Evolutionary conservation across 2,113 vertebrate species (phyloP).

Genomic region (Dasyprocta punctata): DNA sequence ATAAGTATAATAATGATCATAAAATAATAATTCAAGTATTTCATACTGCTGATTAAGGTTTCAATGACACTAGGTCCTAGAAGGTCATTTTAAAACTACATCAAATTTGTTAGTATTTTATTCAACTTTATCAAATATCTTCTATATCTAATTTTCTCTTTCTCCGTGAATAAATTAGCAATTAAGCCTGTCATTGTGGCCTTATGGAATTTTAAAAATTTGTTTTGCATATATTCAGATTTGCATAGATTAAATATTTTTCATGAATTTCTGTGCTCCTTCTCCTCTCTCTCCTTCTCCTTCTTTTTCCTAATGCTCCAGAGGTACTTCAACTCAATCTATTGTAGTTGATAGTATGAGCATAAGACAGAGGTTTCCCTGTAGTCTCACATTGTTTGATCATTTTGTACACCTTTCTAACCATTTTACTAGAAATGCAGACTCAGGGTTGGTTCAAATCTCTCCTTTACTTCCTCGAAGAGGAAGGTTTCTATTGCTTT

Average conservation of each 20-base stretch:
- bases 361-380: background rate
- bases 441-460: background rate
- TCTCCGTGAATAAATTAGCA: background rate
- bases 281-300: background rate
- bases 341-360: background rate
- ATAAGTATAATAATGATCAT: background rate
- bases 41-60: background rate
- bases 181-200: background rate
- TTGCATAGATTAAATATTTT: background rate
- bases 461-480: background rate
- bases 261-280: background rate
- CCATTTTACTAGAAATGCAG: background rate
- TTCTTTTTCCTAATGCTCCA: background rate
- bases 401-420: background rate
- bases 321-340: background rate
- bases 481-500: background rate
- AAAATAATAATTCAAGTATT: background rate
- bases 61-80: background rate
- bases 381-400: background rate
- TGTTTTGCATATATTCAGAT: background rate
- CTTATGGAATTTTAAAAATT: background rate
- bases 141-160: conserved; percentile 4
- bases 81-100: background rate
- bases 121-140: background rate
- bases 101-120: background rate